Evolutionary conservation across 2,888 invertebrate species (phyloP).

Genomic region (Drosophila barbarae): DNA sequence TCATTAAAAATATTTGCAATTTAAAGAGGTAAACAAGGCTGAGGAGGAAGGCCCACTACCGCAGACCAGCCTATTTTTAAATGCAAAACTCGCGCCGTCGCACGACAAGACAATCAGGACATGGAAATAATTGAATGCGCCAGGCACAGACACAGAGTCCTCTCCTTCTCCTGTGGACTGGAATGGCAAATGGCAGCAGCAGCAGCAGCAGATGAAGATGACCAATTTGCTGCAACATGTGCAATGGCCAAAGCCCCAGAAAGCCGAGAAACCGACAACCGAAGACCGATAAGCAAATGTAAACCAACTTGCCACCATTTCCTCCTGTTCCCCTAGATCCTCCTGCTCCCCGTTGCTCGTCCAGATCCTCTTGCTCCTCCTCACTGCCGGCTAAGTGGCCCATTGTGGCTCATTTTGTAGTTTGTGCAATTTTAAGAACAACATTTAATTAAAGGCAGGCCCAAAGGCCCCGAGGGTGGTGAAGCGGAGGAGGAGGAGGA

Average conservation of each 20-base stretch:
- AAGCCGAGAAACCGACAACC: constrained; percentile 1
- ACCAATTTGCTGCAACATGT: constrained; percentile 73
- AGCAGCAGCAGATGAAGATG: constrained; percentile 68
- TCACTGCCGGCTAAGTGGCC: constrained; percentile 54
- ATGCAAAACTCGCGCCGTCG: constrained; percentile 68
- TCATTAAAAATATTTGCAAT: constrained; percentile 71
- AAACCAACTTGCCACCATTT: constrained; percentile 21
- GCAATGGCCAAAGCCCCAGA: constrained; percentile 47
- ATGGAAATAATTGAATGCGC: constrained; percentile 75
- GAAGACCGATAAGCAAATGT: constrained; percentile 66
- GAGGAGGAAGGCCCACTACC: neutral
- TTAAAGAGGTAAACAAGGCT: constrained; percentile 49
- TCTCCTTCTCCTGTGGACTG: constrained; percentile 11
- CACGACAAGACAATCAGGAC: constrained; percentile 75
- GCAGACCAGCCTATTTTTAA: constrained; percentile 63
- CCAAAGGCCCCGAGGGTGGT: neutral
- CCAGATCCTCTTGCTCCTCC: neutral
- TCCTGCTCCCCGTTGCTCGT: neutral
- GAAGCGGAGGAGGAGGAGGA: neutral
- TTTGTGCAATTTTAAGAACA: constrained; percentile 69
- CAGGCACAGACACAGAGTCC: constrained; percentile 15
- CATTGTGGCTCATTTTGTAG: constrained; percentile 73
- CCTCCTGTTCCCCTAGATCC: neutral
- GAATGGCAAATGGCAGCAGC: constrained; percentile 52
- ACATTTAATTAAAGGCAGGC: constrained; percentile 65